phyloP scores from a whole-genome alignment of 2,888 invertebrate species.

The Epiblema foenella region DNA sequence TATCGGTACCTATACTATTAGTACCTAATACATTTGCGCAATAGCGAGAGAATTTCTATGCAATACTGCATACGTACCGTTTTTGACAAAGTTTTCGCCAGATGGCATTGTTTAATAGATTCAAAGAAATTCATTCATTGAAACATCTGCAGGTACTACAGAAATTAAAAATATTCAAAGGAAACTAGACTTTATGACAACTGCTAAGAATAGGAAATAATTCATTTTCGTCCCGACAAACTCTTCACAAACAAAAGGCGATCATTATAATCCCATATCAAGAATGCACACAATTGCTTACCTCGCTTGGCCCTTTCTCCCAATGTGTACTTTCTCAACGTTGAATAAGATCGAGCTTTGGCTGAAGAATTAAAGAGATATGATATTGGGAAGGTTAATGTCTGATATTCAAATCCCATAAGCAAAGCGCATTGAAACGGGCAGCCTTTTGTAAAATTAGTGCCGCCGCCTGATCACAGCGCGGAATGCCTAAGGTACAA shows the following conservation, averaged over 20 bases:
- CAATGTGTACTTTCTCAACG: background rate
- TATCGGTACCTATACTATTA: no score
- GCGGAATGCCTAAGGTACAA: background rate
- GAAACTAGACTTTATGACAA: background rate
- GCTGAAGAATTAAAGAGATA: background rate
- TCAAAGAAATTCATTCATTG: background rate
- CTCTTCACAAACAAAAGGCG: conserved; percentile 24
- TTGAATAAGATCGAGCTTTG: background rate
- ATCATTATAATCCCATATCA: conserved; percentile 32
- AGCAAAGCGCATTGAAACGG: conserved; percentile 34
- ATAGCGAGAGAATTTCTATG: no score
- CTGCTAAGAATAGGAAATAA: background rate
- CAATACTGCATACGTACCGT: no score
- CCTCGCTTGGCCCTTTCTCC: no score
- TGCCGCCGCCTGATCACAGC: conserved; percentile 39
- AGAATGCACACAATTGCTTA: background rate
- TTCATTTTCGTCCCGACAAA: background rate
- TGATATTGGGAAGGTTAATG: conserved; percentile 3
- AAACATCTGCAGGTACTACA: background rate
- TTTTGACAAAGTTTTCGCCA: no score
- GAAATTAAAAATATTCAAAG: background rate
- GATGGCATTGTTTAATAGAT: background rate
- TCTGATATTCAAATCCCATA: conserved; percentile 25
- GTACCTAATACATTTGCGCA: no score
- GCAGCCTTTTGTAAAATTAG: conserved; percentile 43